Evolutionary conservation across 1,140 invertebrate genomes (phyloP), one percentile per base, ranked within the genome.

Genomic region (Pseudobourletiella spinata): DNA sequence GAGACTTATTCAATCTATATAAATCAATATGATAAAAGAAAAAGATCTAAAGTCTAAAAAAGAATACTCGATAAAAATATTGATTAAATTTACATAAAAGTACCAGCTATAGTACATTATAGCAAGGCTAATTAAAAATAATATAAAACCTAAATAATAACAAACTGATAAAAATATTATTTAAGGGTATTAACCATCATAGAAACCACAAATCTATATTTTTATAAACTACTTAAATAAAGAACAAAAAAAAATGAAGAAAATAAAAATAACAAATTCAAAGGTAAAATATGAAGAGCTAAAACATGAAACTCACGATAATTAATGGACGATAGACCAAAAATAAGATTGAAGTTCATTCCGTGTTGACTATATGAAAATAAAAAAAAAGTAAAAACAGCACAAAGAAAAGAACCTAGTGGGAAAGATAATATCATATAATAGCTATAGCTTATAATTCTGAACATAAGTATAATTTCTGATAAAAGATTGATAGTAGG

Each of bases 231-330:
- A 69, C 73, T 77, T 77, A 75, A 78, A 73, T 73, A 73, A 77
- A n/a, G n/a, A n/a, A n/a, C n/a, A n/a, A n/a, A 72, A 8, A 11
- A 51, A 60, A 20, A 25, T 63, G 35, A 44, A 64, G 30, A 3
- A 50, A 59, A 78, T 73, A 68, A 75, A 72, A 73, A 76, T 72
- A 72, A 75, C 70, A 82, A 69, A 80, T 80, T 80, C 77, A 83
- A 77, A 71, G 81, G 79, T 65, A 81, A 71, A 75, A 74, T 80
- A 80, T 83, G 80, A 72, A 81, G 74, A 66, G 80, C 64, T 75
- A 81, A 75, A 72, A 80, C 72, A 75, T 81, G 76, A 80, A 75
- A 82, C 72, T 83, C 81, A 35, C 73, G 74, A 72, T 74, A 69
- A 69, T 70, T 60, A 62, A 74, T 74, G 30, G 48, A 69, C 71